Percentiles rank a stretch among this genome's conserved stretches.
These are phyloP conservation scores for Odobenus rosmarus DNA, from an alignment of 2,113 vertebrate genomes.

Conservation along the genomic window DNA sequence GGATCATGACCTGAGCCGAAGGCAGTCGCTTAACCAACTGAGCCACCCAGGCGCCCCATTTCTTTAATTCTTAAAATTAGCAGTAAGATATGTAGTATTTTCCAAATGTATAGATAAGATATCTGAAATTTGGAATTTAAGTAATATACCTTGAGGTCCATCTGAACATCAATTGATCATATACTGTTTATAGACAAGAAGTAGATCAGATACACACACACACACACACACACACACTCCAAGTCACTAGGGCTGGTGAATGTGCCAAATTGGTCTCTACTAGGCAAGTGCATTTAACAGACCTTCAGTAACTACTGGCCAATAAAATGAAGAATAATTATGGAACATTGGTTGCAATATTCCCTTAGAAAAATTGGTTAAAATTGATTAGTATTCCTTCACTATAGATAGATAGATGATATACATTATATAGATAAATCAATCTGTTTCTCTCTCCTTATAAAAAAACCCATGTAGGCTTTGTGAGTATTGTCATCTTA, in stretches of 20 bases:
- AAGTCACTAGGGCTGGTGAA: background rate
- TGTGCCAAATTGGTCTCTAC: background rate
- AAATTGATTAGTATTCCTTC: background rate
- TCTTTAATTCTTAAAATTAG: constrained; percentile 3
- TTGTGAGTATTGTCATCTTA: background rate
- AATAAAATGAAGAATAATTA: background rate
- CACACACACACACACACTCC: background rate
- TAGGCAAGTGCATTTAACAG: background rate
- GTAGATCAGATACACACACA: background rate
- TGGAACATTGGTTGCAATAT: background rate
- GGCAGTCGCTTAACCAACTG: too few species aligned
- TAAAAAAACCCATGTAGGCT: background rate
- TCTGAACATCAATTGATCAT: background rate
- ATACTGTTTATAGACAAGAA: background rate
- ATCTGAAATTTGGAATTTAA: background rate
- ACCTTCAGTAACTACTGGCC: background rate
- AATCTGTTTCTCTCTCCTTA: background rate
- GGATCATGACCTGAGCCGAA: too few species aligned
- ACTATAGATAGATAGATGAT: background rate
- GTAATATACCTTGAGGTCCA: background rate
- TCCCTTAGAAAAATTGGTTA: background rate
- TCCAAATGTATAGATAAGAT: background rate
- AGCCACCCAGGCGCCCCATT: too few species aligned
- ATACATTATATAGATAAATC: background rate
- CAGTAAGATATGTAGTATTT: background rate